Conservation (phyloP, 35 echinoderm and acorn worm genomes). For the Heliocidaris tuberculata region DNA sequence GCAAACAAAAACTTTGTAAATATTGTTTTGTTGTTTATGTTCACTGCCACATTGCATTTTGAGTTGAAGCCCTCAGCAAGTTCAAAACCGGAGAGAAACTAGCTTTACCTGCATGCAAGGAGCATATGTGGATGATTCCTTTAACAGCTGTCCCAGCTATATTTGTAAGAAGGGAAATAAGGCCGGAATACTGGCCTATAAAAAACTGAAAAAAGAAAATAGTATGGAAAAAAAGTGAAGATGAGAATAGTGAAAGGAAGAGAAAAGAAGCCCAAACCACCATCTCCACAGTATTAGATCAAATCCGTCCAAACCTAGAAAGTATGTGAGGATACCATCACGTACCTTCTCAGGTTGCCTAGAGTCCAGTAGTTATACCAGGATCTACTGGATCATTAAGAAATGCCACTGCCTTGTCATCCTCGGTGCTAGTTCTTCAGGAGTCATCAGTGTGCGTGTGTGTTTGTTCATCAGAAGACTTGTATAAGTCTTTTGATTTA, state of each 20-base stretch:
- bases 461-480: neutral
- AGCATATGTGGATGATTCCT: too few species aligned
- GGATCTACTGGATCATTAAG: neutral
- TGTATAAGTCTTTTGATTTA: too few species aligned
- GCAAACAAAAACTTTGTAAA: neutral
- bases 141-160: too few species aligned
- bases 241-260: neutral
- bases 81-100: neutral
- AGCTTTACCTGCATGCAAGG: too few species aligned
- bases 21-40: neutral
- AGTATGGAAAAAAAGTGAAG: neutral
- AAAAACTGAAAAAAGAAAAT: neutral
- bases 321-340: neutral
- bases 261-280: neutral
- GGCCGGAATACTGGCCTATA: too few species aligned
- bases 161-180: too few species aligned
- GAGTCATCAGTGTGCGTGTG: neutral
- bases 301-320: constrained; percentile 16
- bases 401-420: neutral
- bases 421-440: neutral
- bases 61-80: neutral
- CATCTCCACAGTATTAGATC: neutral
- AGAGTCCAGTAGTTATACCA: neutral
- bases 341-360: neutral
- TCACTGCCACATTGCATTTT: neutral